These are phyloP conservation scores for Panulirus ornatus DNA, from an alignment of 1,140 invertebrate genomes.

Conservation along the genomic window DNA sequence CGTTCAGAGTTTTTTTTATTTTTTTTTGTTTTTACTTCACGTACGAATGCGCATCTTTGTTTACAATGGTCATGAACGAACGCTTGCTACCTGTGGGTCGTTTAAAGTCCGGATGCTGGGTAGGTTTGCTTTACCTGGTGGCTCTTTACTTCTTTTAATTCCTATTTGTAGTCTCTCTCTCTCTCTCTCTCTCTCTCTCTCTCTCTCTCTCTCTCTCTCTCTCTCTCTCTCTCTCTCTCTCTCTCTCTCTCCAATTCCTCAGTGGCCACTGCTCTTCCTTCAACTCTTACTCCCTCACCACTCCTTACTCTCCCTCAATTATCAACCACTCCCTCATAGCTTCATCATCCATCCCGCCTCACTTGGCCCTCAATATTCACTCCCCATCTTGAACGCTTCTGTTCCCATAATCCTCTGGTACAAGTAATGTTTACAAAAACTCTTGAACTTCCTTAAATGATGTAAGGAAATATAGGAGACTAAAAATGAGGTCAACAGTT, in stretches of 20 bases:
- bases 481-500: too few species aligned
- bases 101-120: not conserved
- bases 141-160: not conserved
- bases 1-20: too few species aligned
- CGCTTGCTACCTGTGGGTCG: not conserved
- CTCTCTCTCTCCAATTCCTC: conserved; percentile 28
- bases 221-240: conserved; percentile 31
- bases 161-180: not conserved
- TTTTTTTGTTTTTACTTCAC: not conserved
- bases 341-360: not conserved
- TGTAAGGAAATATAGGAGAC: too few species aligned
- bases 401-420: too few species aligned
- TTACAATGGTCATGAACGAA: not conserved
- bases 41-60: not conserved
- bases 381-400: too few species aligned
- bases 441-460: too few species aligned
- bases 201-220: not conserved
- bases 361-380: too few species aligned
- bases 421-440: too few species aligned
- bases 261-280: not conserved
- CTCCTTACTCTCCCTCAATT: not conserved
- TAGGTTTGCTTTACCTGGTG: not conserved
- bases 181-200: too few species aligned
- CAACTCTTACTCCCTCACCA: not conserved
- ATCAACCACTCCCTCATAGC: not conserved